A percentile compares a stretch with the other conserved stretches of the same genome.
Evolutionary conservation across 1,140 invertebrate species (phyloP).

Genomic region (Formica selysi): DNA sequence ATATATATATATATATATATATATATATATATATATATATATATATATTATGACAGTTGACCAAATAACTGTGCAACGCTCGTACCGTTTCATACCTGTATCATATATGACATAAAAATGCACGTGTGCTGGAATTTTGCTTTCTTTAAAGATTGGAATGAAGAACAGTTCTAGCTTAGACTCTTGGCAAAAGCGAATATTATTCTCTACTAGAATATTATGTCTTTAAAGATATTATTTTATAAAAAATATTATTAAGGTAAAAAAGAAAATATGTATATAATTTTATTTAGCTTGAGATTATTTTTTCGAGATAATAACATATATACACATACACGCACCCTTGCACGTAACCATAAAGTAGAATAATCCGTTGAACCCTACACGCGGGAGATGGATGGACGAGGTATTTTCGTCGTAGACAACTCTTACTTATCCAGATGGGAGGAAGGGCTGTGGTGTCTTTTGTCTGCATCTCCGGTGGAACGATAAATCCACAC

Average conservation of each 20-base stretch:
- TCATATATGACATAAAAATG: conserved; percentile 1
- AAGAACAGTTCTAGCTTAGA: neutral
- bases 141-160: conserved; percentile 1
- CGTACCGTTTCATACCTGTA: neutral
- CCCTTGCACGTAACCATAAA: neutral
- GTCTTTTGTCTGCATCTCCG: conserved; percentile 67
- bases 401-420: conserved; percentile 38
- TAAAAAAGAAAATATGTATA: no score
- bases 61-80: neutral
- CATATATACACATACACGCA: neutral
- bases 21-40: no score
- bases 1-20: no score
- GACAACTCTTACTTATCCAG: conserved; percentile 51
- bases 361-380: conserved; percentile 40
- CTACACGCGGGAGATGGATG: neutral
- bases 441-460: conserved; percentile 27
- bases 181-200: neutral
- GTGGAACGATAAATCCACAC: conserved; percentile 76
- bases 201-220: neutral
- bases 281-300: conserved; percentile 1
- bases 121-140: neutral
- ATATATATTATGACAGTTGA: neutral
- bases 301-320: conserved; percentile 20
- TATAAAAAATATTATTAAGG: neutral
- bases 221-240: neutral